Evolutionary conservation across 2,113 vertebrate genomes (phyloP), one percentile per base, ranked within the genome.

Genomic region (Lagopus leucura): DNA sequence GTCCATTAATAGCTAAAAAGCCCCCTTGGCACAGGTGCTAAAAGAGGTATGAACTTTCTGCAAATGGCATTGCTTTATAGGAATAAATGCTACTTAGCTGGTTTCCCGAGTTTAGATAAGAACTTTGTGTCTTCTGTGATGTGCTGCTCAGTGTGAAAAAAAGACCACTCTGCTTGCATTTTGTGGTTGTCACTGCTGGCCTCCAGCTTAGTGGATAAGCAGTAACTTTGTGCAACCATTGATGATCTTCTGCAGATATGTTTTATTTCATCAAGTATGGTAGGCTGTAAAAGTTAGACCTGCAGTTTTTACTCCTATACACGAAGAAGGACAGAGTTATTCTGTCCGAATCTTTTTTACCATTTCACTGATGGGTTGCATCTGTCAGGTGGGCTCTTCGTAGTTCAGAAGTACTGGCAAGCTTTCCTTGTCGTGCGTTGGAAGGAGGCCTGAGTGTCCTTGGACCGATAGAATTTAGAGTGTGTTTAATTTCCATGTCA

Each of bases 11-110:
- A 77, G 55, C 69, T 57, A 55, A 88, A 94, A 89, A 88, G 24
- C 14, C 60, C 45, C 78, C 40, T 66, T 74, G 57, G 38, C 57
- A 88, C 50, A 71, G 64, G 3, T 77, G 32, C 32, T 86, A 14
- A 43, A 86, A 90, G 61, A 88, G 28, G 22, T 65, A 30, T 78
- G 88, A 96, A 86, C 61, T 88, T 94, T 86, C 82, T 77, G 47
- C 82, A 91, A 94, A 88, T 90, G 75, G 32, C 75, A 88, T 24
- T 76, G 57, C 2, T 67, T 95, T 83, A 61, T 34, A 81, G 86
- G 83, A 93, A 82, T 71, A 74, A 86, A 74, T 72, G 43, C 14
- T 72, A 21, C 65, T 78, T 86, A 75, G 40, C 38, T 69, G 10
- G 6, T 60, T 92, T 78, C 73, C 30, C 48, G 25, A 0, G 86